These are phyloP conservation scores for Drosophila lacertosa DNA, from an alignment of 1,140 invertebrate genomes.

Conservation along the genomic window DNA sequence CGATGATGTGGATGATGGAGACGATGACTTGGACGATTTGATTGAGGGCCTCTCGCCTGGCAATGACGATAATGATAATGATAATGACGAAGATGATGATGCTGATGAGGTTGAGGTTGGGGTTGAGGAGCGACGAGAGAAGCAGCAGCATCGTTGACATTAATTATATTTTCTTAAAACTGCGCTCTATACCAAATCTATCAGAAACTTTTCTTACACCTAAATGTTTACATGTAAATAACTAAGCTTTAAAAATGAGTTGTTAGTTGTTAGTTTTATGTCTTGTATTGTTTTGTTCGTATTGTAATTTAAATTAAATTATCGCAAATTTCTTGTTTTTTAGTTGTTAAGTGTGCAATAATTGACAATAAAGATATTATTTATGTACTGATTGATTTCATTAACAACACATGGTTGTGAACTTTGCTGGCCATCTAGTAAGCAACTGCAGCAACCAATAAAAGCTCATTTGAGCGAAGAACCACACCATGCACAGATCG, in stretches of 20 bases:
- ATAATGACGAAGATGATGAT: constrained; percentile 21
- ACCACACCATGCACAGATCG: constrained; percentile 15
- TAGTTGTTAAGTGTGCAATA: constrained; percentile 64
- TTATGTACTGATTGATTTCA: constrained; percentile 8
- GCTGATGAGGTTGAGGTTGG: constrained; percentile 13
- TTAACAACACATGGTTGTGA: background rate
- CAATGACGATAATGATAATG: constrained; percentile 17
- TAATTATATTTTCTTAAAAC: constrained; percentile 57
- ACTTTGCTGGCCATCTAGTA: background rate
- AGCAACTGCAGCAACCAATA: background rate
- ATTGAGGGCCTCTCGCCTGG: constrained; percentile 52
- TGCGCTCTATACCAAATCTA: constrained; percentile 82
- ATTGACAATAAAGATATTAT: constrained; percentile 44
- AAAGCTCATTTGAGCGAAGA: constrained; percentile 2
- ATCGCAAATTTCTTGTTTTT: constrained; percentile 54
- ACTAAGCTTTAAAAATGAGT: constrained; percentile 68
- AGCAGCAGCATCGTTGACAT: constrained; percentile 47
- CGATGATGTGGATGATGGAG: constrained; percentile 67
- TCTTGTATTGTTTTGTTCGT: constrained; percentile 55
- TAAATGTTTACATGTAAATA: constrained; percentile 66
- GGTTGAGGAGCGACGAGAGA: background rate
- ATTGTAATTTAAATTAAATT: constrained; percentile 68
- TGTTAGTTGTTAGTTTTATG: constrained; percentile 52
- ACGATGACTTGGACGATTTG: constrained; percentile 71
- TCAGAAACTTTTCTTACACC: constrained; percentile 71